Conservation (phyloP, 2,888 invertebrate species). For the Nemapogon koenigi region DNA sequence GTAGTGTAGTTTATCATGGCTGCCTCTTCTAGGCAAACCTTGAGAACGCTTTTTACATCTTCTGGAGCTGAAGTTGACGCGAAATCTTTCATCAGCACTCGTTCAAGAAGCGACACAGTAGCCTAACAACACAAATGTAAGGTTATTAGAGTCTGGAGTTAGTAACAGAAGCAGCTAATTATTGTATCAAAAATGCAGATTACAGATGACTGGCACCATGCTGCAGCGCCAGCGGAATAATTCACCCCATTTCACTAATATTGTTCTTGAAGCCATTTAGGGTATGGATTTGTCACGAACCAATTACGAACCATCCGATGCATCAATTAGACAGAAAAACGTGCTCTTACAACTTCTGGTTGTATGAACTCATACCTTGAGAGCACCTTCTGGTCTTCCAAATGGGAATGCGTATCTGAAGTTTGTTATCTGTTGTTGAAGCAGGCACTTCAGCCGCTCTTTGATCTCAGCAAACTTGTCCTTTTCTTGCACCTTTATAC, state of each 20-base stretch:
- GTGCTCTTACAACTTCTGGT: no score
- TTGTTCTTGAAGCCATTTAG: no score
- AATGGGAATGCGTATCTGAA: constrained; percentile 99
- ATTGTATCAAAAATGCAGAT: no score
- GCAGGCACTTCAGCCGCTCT: constrained; percentile 87
- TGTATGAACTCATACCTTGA: constrained; percentile 66
- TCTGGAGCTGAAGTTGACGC: constrained; percentile 95
- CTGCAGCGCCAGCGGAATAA: no score
- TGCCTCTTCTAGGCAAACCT: constrained; percentile 96
- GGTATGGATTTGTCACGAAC: no score
- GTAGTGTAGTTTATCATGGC: constrained; percentile 97
- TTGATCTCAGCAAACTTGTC: constrained; percentile 98
- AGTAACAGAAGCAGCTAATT: neutral
- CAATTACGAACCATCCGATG: no score
- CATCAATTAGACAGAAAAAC: no score
- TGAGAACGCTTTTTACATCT: constrained; percentile 95
- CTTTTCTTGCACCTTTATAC: constrained; percentile 97
- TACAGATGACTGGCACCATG: no score
- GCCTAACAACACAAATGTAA: no score
- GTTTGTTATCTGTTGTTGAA: constrained; percentile 99
- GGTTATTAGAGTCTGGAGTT: constrained; percentile 11
- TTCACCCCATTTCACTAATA: no score
- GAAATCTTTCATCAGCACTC: constrained; percentile 98
- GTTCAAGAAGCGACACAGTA: constrained; percentile 92
- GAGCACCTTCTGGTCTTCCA: constrained; percentile 96